Evolutionary conservation across 2,888 invertebrate genomes (phyloP).

Genomic region (Drosophila neotestacea): DNA sequence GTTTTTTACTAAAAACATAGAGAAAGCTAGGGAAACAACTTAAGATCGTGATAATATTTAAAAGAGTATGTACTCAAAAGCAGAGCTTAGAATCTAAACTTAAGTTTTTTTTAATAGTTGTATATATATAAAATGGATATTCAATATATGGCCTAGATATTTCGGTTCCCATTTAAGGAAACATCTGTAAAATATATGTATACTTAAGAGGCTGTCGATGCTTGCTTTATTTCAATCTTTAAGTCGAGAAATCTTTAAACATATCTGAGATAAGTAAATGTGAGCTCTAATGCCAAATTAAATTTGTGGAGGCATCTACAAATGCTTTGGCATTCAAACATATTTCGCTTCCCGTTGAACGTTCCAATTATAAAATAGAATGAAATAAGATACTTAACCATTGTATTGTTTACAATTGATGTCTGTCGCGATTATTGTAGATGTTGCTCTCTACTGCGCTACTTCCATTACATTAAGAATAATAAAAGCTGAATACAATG

Average conservation of each 20-base stretch:
- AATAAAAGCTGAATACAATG: constrained; percentile 24
- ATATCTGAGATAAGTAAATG: constrained; percentile 9
- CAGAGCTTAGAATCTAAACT: not conserved
- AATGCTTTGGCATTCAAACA: constrained; percentile 74
- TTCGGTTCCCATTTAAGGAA: not conserved
- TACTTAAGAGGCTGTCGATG: not conserved
- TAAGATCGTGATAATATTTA: constrained; percentile 4
- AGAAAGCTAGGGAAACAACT: not conserved
- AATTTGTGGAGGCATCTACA: not conserved
- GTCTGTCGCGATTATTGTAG: constrained; percentile 3
- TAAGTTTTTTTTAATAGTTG: not conserved
- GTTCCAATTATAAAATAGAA: constrained; percentile 18
- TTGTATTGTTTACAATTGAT: constrained; percentile 31
- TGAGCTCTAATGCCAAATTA: not conserved
- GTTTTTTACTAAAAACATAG: not conserved
- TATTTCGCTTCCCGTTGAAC: constrained; percentile 7
- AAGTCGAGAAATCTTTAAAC: constrained; percentile 10
- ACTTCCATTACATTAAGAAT: constrained; percentile 9
- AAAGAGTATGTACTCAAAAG: not conserved
- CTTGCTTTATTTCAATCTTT: not conserved
- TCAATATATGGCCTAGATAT: not conserved
- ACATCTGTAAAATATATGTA: not conserved
- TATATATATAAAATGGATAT: not conserved
- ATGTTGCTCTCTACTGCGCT: constrained; percentile 1
- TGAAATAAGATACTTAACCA: constrained; percentile 24